Base-by-base conservation (phyloP, 2,888 invertebrate genomes). In the Phortica magna region DNA sequence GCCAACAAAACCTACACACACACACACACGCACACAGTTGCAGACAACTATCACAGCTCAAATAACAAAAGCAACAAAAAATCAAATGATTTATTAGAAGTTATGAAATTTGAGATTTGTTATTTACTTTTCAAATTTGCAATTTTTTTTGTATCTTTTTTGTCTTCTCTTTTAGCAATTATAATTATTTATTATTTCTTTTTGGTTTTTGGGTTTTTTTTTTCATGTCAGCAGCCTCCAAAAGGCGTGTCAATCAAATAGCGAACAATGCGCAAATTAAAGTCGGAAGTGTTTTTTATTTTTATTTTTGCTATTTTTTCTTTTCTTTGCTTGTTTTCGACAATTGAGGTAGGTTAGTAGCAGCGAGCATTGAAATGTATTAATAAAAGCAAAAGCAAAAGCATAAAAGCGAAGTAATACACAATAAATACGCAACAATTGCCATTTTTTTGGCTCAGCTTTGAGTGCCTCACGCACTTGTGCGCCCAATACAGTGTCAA, bases 181-280 rank as follows among this genome's bases (percentile, higher is more conserved):
- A n/a, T 61, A 17, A 22, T 22, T 61, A 22, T 61, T 17, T 59
- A 59, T 41, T 53, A 76, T 77, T 73, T 78, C 67, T 76, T 73
- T 59, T 73, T 79, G 81, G 10, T 53, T 53, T 53, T 53, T 53
- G 73, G 57, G 76, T 78, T 78, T 70, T 76, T 73, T 59, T 73
- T 79, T 79, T 73, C 80, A n/a, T 48, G 41, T 31, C 19, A 43
- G 65, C 87, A 84, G 84, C 84, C 84, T 84, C 85, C 83, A 82
- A 82, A 81, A 81, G 85, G 85, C 88, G 88, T 87, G 88, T 78
- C 87, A 78, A 85, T 78, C 78, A 78, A 76, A 79, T 48, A n/a
- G 3, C 71, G 73, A 59, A 76, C 68, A 81, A 77, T 76, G 70
- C 53, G 55, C 75, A 78, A 76, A 78, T 78, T 71, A 67, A 76